These are phyloP conservation scores for Lycia hirtaria DNA, from an alignment of 2,888 invertebrate species.

Conservation along the genomic window DNA sequence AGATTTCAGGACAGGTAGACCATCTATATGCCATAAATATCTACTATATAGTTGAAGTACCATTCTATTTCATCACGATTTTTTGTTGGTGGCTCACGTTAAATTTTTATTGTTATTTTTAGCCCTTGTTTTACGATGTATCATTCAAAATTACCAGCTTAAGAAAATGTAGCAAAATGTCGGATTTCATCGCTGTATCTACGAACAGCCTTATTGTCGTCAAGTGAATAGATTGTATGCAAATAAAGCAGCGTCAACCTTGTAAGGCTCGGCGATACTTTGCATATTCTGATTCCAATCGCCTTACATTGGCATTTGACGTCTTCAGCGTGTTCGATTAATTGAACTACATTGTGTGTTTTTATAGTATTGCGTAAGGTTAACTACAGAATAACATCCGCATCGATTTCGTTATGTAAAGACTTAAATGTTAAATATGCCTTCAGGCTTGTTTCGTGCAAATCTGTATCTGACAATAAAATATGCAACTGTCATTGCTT, in stretches of 20 bases:
- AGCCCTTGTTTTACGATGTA: too few species aligned
- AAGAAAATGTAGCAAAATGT: too few species aligned
- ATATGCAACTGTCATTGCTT: not conserved
- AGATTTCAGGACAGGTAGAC: too few species aligned
- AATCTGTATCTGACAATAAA: not conserved
- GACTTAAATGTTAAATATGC: conserved; percentile 15
- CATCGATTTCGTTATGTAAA: conserved; percentile 9
- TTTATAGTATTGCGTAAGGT: conserved; percentile 12
- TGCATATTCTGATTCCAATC: conserved; percentile 61
- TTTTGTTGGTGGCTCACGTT: too few species aligned
- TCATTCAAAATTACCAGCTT: too few species aligned
- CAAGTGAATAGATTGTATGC: conserved; percentile 72
- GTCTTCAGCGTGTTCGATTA: conserved; percentile 43
- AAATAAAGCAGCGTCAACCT: conserved; percentile 60
- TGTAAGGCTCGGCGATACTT: conserved; percentile 53
- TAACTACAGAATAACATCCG: conserved; percentile 16
- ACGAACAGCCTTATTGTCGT: conserved; percentile 45
- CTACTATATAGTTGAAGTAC: too few species aligned
- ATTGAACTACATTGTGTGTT: conserved; percentile 31
- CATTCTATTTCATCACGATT: too few species aligned
- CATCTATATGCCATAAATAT: too few species aligned
- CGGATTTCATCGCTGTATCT: not conserved
- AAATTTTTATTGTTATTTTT: too few species aligned
- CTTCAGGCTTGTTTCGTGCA: conserved; percentile 7
- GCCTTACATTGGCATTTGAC: conserved; percentile 53